Percentiles rank a stretch among this genome's conserved stretches.
These are phyloP conservation scores for Girardia tigrina DNA, from an alignment of 2,888 invertebrate genomes.

Conservation along the genomic window DNA sequence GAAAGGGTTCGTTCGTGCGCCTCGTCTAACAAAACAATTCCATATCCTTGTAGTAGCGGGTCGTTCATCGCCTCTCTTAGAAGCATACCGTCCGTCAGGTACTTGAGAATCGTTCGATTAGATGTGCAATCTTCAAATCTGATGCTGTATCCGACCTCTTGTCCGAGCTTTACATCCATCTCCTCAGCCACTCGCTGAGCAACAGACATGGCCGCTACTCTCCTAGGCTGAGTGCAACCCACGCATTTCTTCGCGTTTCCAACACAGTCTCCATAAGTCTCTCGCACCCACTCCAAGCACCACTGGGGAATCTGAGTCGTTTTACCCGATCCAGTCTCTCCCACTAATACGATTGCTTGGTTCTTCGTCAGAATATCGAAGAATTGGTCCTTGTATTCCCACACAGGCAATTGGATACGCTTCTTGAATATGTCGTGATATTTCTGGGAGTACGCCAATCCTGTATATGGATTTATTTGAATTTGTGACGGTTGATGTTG, in stretches of 20 bases:
- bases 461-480: slow-evolving; percentile 51
- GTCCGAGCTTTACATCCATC: slow-evolving; percentile 83
- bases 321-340: slow-evolving; percentile 85
- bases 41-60: slow-evolving; percentile 85
- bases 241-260: slow-evolving; percentile 61
- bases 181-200: slow-evolving; percentile 96
- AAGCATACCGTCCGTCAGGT: slow-evolving; percentile 99
- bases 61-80: slow-evolving; percentile 96
- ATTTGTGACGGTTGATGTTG: neutral
- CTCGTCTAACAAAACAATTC: slow-evolving; percentile 86
- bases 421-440: slow-evolving; percentile 73
- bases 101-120: slow-evolving; percentile 65
- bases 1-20: slow-evolving; percentile 96
- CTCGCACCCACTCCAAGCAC: slow-evolving; percentile 53
- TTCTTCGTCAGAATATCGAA: slow-evolving; percentile 78
- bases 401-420: slow-evolving; percentile 79
- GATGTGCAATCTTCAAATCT: slow-evolving; percentile 98
- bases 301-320: slow-evolving; percentile 96
- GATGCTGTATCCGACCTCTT: slow-evolving; percentile 86
- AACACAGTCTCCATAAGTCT: too few relatives aligned
- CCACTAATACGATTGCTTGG: slow-evolving; percentile 86
- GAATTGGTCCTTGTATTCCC: slow-evolving; percentile 91
- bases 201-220: slow-evolving; percentile 98
- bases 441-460: slow-evolving; percentile 69
- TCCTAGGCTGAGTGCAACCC: slow-evolving; percentile 84